Base-by-base conservation (phyloP, 2,888 invertebrate genomes). In the Acronicta psi region DNA sequence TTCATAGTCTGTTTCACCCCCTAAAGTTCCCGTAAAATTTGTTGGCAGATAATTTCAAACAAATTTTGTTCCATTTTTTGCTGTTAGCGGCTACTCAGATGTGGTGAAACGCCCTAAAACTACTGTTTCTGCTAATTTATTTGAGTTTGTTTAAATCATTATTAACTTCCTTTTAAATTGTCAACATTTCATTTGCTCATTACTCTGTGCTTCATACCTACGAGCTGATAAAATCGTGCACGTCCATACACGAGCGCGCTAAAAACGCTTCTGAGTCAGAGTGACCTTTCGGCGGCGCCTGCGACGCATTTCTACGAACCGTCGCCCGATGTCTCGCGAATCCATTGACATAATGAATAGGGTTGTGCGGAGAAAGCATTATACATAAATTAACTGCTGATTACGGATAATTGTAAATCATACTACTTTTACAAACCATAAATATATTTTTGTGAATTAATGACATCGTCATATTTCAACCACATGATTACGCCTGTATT, bases 231-330 rank as follows among this genome's bases (percentile, higher is more conserved):
- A 42, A 13, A 42, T 47, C 36, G 44, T 54, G 31, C 51, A 53
- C 46, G 47, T 57, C 42, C 41, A 42, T 54, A 58, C 57, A 52
- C 31, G 55, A 51, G 36, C 43, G 44, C 51, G 53, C 51, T 67
- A 65, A 53, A 61, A 54, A 60, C 46, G 66, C 58, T 55, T 66
- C 47, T 67, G 77, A 67, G 58, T 75, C 75, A 69, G 47, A 31
- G 47, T 61, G 77, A 82, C 81, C 81, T 81, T 80, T 79, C 51
- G 67, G 63, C 77, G 85, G 83, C 85, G 84, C 83, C 81, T 71
- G 79, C 67, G 73, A 65, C 75, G 69, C 79, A 76, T 82, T 80
- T 82, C 79, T 78, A 73, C 73, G 74, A 80, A 81, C 77, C 75
- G 75, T 67, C 78, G 73, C 64, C 67, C 64, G 65, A 66, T 74